Percentiles rank a stretch among this genome's conserved stretches.
Evolutionary conservation across 2,113 vertebrate genomes (phyloP).

Genomic region (Cinclus mexicanus): DNA sequence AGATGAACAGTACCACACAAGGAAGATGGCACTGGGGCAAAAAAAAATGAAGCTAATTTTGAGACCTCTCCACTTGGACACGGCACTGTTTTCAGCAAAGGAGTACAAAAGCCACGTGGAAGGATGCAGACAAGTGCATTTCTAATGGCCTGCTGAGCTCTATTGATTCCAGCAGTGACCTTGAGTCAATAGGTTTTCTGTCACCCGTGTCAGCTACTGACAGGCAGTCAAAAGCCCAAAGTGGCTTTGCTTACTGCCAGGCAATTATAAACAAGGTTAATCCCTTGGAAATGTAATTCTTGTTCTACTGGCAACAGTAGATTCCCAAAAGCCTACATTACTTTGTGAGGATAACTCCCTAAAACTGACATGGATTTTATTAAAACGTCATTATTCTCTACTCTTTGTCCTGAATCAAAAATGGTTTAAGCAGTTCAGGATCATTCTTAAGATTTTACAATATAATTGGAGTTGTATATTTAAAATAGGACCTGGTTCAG

Average conservation of each 20-base stretch:
- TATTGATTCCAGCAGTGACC: neutral
- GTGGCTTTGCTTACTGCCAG: neutral
- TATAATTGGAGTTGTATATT: neutral
- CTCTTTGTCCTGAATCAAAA: neutral
- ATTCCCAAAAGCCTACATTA: conserved; percentile 35
- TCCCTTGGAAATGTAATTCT: neutral
- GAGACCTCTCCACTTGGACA: neutral
- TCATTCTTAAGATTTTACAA: neutral
- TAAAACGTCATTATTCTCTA: conserved; percentile 16
- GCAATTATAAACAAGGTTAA: neutral
- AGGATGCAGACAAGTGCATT: fast-evolving
- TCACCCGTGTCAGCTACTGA: neutral
- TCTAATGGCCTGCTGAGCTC: neutral
- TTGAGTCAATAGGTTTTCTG: neutral
- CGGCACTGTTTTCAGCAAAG: neutral
- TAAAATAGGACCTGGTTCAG: neutral
- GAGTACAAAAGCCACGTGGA: neutral
- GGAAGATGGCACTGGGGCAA: neutral
- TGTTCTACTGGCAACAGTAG: neutral
- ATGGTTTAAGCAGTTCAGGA: neutral
- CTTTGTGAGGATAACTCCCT: conserved; percentile 12
- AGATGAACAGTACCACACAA: neutral
- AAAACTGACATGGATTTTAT: conserved; percentile 47
- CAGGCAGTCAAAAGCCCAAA: neutral
- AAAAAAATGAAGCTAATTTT: neutral